These are phyloP conservation scores for Epinephelus moara DNA, from an alignment of 2,113 vertebrate species.

Conservation along the genomic window DNA sequence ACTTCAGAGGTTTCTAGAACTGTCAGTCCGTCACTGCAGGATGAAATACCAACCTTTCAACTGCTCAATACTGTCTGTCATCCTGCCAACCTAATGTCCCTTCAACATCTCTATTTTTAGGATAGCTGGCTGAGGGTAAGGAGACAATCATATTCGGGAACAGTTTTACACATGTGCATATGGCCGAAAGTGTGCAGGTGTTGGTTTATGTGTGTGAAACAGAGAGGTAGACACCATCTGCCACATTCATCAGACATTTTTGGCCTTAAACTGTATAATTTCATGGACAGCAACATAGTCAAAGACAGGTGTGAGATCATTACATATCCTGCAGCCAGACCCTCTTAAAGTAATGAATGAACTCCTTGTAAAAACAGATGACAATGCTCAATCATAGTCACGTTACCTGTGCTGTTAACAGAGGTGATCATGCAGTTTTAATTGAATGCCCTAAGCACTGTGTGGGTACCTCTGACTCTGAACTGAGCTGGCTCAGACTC, in stretches of 20 bases:
- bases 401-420: slow-evolving; percentile 4
- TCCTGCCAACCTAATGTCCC: slow-evolving; percentile 15
- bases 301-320: slow-evolving; percentile 4
- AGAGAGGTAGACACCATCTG: no score
- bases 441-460: slow-evolving; percentile 31
- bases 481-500: not conserved
- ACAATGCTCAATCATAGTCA: slow-evolving; percentile 16
- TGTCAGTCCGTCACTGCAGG: slow-evolving; percentile 35
- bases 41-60: slow-evolving; percentile 41
- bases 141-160: not conserved
- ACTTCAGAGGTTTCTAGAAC: slow-evolving; percentile 27
- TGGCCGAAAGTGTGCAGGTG: not conserved
- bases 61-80: slow-evolving; percentile 36
- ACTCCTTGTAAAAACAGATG: slow-evolving; percentile 31
- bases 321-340: not conserved
- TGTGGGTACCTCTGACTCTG: not conserved
- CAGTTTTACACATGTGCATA: not conserved
- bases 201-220: not conserved
- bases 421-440: slow-evolving; percentile 42
- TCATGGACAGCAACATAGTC: not conserved
- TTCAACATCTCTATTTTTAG: slow-evolving; percentile 15
- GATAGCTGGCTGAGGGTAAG: not conserved
- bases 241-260: not conserved
- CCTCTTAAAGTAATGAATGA: slow-evolving; percentile 26
- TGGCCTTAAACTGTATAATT: not conserved